Percentiles rank a stretch among this genome's conserved stretches.
phyloP scores from a whole-genome alignment of 1,140 invertebrate genomes.

The Popillia japonica region DNA sequence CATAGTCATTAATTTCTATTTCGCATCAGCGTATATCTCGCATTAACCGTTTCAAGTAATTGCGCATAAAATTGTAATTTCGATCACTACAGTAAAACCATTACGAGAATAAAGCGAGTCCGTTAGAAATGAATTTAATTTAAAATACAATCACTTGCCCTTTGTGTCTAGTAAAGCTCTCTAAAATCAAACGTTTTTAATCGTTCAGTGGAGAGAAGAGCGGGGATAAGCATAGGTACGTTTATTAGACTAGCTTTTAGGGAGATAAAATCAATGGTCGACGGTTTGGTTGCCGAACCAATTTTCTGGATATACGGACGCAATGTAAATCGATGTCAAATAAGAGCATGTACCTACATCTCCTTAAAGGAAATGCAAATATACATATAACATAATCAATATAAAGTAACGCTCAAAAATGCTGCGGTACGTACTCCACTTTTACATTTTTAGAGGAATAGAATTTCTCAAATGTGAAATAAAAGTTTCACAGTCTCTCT shows the following conservation, averaged over 20 bases:
- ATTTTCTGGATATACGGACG: constrained; percentile 12
- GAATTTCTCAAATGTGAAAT: not conserved
- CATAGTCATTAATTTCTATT: no score
- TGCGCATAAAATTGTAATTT: not conserved
- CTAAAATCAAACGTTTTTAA: constrained; percentile 22
- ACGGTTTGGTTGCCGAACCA: not conserved
- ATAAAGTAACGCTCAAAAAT: not conserved
- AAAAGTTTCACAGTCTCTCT: not conserved
- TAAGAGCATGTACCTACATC: no score
- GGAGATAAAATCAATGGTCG: constrained; percentile 18
- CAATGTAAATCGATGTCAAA: not conserved
- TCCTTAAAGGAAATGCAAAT: not conserved
- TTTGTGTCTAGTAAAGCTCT: constrained; percentile 6
- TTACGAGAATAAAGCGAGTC: not conserved
- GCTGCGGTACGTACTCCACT: not conserved
- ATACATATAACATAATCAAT: not conserved
- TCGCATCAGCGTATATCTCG: not conserved
- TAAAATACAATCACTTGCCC: constrained; percentile 18
- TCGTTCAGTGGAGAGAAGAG: not conserved
- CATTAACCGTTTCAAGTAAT: not conserved
- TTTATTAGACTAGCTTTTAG: not conserved
- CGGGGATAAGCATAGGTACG: constrained; percentile 5
- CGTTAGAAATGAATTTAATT: constrained; percentile 30
- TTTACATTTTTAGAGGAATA: not conserved
- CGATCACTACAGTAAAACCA: not conserved